Percentiles rank a stretch among this genome's conserved stretches.
phyloP scores from a whole-genome alignment of 2,113 vertebrate genomes.

The Neodontobutis hainanensis region DNA sequence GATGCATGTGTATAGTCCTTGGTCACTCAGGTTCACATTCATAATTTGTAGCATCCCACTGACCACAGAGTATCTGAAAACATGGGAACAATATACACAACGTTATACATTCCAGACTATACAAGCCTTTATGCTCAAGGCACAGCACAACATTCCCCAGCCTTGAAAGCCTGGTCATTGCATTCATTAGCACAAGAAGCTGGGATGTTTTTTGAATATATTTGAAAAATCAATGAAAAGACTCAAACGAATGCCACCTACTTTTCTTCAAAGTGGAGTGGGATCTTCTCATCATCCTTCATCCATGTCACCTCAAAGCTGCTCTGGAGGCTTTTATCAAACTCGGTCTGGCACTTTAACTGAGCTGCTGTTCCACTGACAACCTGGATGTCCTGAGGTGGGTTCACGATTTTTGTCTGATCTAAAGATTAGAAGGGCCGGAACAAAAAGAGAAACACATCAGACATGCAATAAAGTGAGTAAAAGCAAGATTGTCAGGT shows the following conservation, averaged over 20 bases:
- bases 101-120: not conserved
- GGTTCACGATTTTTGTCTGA: slow-evolving; percentile 81
- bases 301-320: slow-evolving; percentile 86
- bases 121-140: not conserved
- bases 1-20: slow-evolving; percentile 85
- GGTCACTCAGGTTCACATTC: slow-evolving; percentile 83
- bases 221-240: not conserved
- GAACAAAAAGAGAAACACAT: not conserved
- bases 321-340: slow-evolving; percentile 82
- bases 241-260: slow-evolving; percentile 48
- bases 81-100: not conserved
- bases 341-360: slow-evolving; percentile 82
- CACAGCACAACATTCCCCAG: not conserved
- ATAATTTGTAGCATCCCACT: slow-evolving; percentile 82
- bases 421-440: slow-evolving; percentile 73
- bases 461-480: too few species aligned
- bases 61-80: slow-evolving; percentile 69
- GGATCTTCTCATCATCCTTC: slow-evolving; percentile 82
- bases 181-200: slow-evolving; percentile 8
- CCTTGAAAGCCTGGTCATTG: slow-evolving; percentile 1
- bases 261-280: slow-evolving; percentile 79
- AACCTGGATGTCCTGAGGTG: slow-evolving; percentile 80
- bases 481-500: too few species aligned
- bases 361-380: slow-evolving; percentile 77
- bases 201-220: not conserved